Evolutionary conservation across 2,888 invertebrate species (phyloP).

Genomic region (Andrena camellia): DNA sequence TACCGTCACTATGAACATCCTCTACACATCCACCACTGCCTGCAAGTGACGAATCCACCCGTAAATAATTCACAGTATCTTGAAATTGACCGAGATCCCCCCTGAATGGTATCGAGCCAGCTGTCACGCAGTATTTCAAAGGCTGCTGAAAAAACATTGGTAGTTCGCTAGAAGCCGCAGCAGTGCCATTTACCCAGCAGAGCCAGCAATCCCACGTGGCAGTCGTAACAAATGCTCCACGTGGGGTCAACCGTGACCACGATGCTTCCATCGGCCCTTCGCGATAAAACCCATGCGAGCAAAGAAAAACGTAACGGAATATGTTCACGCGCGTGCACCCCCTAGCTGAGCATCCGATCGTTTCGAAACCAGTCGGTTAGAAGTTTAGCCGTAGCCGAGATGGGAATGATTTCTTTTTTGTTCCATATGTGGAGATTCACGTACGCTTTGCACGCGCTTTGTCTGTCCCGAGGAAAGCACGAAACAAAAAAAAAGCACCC

Average conservation of each 20-base stretch:
- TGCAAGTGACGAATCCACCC: background rate
- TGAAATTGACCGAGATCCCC: slow-evolving; percentile 12
- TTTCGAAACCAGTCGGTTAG: slow-evolving; percentile 22
- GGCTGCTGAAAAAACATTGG: background rate
- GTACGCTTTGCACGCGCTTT: slow-evolving; percentile 69
- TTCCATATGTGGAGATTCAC: slow-evolving; percentile 33
- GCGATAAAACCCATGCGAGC: background rate
- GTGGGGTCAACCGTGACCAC: slow-evolving; percentile 33
- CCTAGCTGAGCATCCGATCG: background rate
- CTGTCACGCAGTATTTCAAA: background rate
- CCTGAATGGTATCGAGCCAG: background rate
- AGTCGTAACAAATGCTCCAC: slow-evolving; percentile 37
- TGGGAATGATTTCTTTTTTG: slow-evolving; percentile 38
- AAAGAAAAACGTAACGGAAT: no score
- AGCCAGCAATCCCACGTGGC: slow-evolving; percentile 31
- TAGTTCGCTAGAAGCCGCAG: background rate
- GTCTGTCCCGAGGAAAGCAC: slow-evolving; percentile 65
- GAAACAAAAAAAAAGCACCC: slow-evolving; percentile 50
- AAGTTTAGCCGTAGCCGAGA: slow-evolving; percentile 24
- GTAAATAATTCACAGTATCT: slow-evolving; percentile 9
- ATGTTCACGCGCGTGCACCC: no score
- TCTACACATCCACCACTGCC: no score
- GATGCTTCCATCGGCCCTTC: slow-evolving; percentile 8
- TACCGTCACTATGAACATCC: no score
- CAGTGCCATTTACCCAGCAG: slow-evolving; percentile 8